phyloP scores from a whole-genome alignment of 2,888 invertebrate species.

The Noctua pronuba region DNA sequence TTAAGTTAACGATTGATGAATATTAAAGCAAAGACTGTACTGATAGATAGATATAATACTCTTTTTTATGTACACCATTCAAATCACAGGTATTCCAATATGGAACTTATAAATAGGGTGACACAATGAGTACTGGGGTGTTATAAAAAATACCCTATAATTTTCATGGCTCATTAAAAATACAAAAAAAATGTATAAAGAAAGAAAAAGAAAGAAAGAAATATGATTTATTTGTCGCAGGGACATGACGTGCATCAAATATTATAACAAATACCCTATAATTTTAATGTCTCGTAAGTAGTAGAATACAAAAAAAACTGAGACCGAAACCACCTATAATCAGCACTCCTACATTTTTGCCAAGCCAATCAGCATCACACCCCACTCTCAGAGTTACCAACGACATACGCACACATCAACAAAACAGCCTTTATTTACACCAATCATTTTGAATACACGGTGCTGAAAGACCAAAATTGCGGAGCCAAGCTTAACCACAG shows the following conservation, averaged over 20 bases:
- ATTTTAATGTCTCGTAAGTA: background rate
- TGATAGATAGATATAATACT: too few species aligned
- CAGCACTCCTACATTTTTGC: background rate
- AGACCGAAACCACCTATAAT: background rate
- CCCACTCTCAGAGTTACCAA: background rate
- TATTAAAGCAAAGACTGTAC: background rate
- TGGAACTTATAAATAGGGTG: too few species aligned
- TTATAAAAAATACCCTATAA: background rate
- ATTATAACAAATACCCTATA: background rate
- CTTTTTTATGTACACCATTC: too few species aligned
- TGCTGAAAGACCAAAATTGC: slow-evolving; percentile 39
- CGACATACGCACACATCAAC: background rate
- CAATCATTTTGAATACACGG: slow-evolving; percentile 36
- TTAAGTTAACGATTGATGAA: background rate
- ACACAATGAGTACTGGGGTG: too few species aligned
- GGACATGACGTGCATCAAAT: too few species aligned
- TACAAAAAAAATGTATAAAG: too few species aligned
- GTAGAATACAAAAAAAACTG: background rate
- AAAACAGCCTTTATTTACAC: background rate
- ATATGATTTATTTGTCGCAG: too few species aligned
- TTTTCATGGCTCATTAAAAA: background rate
- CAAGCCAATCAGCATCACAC: slow-evolving; percentile 3
- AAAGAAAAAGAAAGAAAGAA: too few species aligned
- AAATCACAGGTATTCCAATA: too few species aligned
- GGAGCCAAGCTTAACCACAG: slow-evolving; percentile 38